Conservation (phyloP, 2,797 vertebrate genomes). For the Leontopithecus rosalia region DNA sequence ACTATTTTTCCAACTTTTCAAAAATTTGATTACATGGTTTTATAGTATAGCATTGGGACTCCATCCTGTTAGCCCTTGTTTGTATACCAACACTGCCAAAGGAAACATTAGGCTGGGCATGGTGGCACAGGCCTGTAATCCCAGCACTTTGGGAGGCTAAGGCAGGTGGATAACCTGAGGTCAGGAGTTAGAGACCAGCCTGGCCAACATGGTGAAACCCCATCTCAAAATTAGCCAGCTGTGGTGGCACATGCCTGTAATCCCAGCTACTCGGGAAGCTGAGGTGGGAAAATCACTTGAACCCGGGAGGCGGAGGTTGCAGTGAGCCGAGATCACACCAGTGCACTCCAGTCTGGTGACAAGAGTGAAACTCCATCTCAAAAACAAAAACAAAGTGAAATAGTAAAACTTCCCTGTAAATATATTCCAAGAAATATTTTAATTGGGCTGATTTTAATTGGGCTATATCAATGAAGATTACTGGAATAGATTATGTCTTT, state of each 20-base stretch:
- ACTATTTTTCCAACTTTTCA: conserved; percentile 32
- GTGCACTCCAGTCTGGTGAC: neutral
- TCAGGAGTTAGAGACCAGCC: neutral
- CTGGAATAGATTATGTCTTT: conserved; percentile 55
- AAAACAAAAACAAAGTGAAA: neutral
- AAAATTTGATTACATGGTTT: conserved; percentile 26
- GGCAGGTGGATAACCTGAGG: neutral
- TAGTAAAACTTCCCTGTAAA: neutral
- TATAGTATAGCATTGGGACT: neutral
- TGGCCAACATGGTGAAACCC: neutral
- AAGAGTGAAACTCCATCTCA: neutral
- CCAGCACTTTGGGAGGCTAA: neutral
- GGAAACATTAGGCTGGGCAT: neutral
- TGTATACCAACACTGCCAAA: neutral
- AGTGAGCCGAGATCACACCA: neutral
- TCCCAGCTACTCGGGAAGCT: neutral
- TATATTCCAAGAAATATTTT: neutral
- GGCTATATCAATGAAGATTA: neutral
- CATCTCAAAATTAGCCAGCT: neutral
- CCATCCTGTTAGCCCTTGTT: neutral
- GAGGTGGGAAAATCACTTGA: neutral
- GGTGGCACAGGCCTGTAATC: neutral
- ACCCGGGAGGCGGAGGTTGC: neutral
- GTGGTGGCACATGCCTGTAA: neutral
- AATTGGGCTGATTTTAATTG: neutral